phyloP scores from a whole-genome alignment of 2,797 vertebrate species.

The Sebastes paucispinis region DNA sequence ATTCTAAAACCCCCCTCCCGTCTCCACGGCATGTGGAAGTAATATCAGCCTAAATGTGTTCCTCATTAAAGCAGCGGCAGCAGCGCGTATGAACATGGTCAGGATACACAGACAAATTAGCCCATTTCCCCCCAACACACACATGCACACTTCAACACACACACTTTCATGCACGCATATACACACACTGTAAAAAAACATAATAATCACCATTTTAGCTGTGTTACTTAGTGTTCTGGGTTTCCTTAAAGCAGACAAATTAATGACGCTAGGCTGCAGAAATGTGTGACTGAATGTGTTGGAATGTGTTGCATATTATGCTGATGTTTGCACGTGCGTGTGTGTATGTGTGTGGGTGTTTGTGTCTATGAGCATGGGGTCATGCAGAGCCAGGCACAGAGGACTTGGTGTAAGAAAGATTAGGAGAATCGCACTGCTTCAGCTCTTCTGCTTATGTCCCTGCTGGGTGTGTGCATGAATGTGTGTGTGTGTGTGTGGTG shows the following conservation, averaged over 20 bases:
- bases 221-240: constrained; percentile 19
- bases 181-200: constrained; percentile 15
- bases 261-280: constrained; percentile 20
- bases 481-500: constrained; percentile 18
- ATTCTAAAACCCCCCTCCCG: constrained; percentile 11
- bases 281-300: constrained; percentile 38
- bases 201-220: constrained; percentile 43
- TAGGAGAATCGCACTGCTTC: constrained; percentile 43
- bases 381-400: constrained; percentile 52
- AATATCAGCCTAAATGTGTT: constrained; percentile 76
- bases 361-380: constrained; percentile 1
- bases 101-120: constrained; percentile 83
- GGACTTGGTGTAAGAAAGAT: constrained; percentile 47
- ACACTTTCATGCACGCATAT: not conserved
- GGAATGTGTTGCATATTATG: constrained; percentile 28
- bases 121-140: constrained; percentile 68
- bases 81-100: constrained; percentile 73
- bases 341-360: constrained; percentile 2
- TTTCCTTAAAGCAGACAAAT: constrained; percentile 34
- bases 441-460: constrained; percentile 40
- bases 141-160: constrained; percentile 27
- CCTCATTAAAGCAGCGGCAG: constrained; percentile 75
- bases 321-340: not conserved
- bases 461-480: constrained; percentile 28
- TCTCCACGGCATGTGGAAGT: constrained; percentile 72